A percentile compares a stretch with the other conserved stretches of the same genome.
Conservation (phyloP, 2,113 vertebrate species). For the Thryonomys swinderianus region DNA sequence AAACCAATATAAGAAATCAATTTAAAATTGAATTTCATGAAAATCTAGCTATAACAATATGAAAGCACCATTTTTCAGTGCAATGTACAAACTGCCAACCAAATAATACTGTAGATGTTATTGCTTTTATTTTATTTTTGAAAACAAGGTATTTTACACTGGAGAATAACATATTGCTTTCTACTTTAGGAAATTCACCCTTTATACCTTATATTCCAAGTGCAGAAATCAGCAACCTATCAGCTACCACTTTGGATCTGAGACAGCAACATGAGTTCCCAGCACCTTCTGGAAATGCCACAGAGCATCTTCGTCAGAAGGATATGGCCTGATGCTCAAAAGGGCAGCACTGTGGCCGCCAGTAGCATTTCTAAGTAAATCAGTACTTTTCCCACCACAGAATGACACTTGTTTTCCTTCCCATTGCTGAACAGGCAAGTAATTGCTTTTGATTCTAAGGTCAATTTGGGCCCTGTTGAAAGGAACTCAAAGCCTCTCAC, state of each 20-base stretch:
- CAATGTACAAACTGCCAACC: background rate
- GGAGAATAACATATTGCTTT: background rate
- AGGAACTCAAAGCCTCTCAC: background rate
- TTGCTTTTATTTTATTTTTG: background rate
- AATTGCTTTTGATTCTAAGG: background rate
- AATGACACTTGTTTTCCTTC: background rate
- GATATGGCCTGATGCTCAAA: background rate
- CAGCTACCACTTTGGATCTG: slow-evolving; percentile 40
- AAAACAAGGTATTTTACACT: background rate
- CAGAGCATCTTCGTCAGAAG: background rate
- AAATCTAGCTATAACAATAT: background rate
- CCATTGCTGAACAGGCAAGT: background rate
- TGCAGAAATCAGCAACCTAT: background rate
- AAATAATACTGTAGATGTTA: background rate
- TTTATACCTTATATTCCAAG: background rate
- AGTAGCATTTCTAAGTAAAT: background rate
- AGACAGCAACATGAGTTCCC: background rate
- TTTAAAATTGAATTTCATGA: slow-evolving; percentile 15
- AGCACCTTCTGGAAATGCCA: background rate
- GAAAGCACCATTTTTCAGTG: background rate
- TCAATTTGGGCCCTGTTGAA: background rate
- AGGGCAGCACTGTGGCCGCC: background rate
- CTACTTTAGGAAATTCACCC: background rate
- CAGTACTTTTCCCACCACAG: background rate
- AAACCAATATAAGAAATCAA: background rate